These are phyloP conservation scores for Sinosuthora webbiana DNA, from an alignment of 2,113 vertebrate genomes.

Conservation along the genomic window DNA sequence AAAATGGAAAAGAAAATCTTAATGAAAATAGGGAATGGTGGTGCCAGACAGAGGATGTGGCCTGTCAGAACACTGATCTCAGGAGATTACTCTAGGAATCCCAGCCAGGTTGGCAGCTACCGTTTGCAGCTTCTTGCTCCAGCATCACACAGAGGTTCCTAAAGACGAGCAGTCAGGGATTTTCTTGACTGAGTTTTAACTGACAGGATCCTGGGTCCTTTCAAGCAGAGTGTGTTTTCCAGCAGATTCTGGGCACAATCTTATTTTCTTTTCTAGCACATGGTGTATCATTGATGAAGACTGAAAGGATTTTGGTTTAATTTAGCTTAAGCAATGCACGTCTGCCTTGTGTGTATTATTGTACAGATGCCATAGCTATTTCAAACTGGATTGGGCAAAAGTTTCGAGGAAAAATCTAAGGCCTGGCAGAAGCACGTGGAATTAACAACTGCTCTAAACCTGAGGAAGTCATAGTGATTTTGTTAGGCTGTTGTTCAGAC, in stretches of 20 bases:
- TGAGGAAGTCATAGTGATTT: not conserved
- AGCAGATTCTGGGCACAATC: not conserved
- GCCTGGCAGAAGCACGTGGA: not conserved
- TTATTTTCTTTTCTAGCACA: not conserved
- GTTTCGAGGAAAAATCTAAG: not conserved
- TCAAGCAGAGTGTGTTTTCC: slow-evolving; percentile 11
- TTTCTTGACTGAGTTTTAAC: slow-evolving; percentile 44
- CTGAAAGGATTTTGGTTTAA: not conserved
- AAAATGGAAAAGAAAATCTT: slow-evolving; percentile 48
- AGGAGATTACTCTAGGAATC: slow-evolving; percentile 55
- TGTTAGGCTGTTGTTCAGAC: not conserved
- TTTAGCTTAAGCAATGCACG: not conserved
- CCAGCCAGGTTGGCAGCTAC: slow-evolving; percentile 71
- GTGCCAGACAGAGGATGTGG: slow-evolving; percentile 64
- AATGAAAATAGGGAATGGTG: slow-evolving; percentile 53
- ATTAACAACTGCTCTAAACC: not conserved
- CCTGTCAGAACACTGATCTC: slow-evolving; percentile 67
- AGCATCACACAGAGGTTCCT: slow-evolving; percentile 33
- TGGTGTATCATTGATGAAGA: not conserved
- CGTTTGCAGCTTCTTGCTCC: slow-evolving; percentile 37
- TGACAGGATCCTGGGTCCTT: not conserved
- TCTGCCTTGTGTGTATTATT: not conserved
- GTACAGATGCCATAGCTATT: not conserved
- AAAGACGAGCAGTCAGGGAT: not conserved
- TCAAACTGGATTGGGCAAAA: not conserved